Evolutionary conservation across 2,113 vertebrate genomes (phyloP).

Genomic region (Oreochromis tanganicae): DNA sequence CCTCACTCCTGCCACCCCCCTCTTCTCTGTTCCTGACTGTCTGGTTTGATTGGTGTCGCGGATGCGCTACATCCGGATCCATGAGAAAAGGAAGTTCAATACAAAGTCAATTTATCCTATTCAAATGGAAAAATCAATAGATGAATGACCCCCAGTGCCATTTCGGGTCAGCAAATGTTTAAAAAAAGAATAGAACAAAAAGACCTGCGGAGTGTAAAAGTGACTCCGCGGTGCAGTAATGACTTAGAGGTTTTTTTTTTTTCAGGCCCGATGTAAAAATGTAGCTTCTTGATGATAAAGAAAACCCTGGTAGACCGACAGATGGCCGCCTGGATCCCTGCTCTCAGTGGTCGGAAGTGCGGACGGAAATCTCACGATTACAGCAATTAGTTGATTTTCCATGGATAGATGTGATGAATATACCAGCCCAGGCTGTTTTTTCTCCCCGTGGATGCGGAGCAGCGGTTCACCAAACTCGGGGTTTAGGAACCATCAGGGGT

Average conservation of each 20-base stretch:
- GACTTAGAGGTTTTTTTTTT: not conserved
- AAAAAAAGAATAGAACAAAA: not conserved
- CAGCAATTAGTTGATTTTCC: slow-evolving; percentile 62
- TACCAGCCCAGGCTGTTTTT: slow-evolving; percentile 15
- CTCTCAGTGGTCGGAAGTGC: slow-evolving; percentile 55
- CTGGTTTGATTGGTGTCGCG: slow-evolving; percentile 74
- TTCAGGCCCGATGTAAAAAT: not conserved
- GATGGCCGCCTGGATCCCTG: slow-evolving; percentile 40
- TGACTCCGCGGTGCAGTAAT: not conserved
- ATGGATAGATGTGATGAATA: slow-evolving; percentile 46
- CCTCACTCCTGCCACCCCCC: not conserved
- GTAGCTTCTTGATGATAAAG: slow-evolving; percentile 20
- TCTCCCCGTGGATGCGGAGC: not conserved
- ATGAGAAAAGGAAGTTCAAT: slow-evolving; percentile 72
- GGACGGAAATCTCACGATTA: slow-evolving; percentile 63
- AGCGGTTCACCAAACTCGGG: not conserved
- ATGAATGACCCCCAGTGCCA: slow-evolving; percentile 47
- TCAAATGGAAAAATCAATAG: slow-evolving; percentile 75
- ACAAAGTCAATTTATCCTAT: slow-evolving; percentile 75
- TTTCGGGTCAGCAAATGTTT: slow-evolving; percentile 28
- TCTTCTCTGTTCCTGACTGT: slow-evolving; percentile 58
- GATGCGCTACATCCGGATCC: slow-evolving; percentile 72
- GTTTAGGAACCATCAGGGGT: not conserved
- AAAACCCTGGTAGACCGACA: slow-evolving; percentile 29
- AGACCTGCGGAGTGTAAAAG: not conserved